Conservation (phyloP, 2,797 vertebrate species). For the Sebastes iracundus region DNA sequence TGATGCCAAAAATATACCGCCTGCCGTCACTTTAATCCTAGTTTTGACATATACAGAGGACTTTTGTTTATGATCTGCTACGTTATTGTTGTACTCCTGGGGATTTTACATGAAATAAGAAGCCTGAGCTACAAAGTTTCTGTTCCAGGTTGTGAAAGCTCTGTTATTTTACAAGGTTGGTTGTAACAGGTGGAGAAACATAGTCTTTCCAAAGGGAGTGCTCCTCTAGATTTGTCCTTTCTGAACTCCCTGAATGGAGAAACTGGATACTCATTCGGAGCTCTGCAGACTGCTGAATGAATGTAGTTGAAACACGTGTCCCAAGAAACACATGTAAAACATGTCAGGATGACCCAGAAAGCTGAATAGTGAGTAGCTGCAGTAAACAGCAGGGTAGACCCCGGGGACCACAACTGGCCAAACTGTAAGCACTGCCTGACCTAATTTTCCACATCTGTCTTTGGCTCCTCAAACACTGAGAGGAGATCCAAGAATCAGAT, state of each 20-base stretch:
- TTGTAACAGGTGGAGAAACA: constrained; percentile 47
- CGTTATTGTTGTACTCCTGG: not conserved
- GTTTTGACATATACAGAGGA: not conserved
- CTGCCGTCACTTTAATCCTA: not conserved
- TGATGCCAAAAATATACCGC: too few species aligned
- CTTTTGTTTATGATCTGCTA: not conserved
- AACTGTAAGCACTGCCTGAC: constrained; percentile 33
- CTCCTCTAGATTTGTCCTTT: constrained; percentile 24
- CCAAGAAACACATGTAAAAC: constrained; percentile 43
- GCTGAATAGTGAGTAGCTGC: constrained; percentile 21
- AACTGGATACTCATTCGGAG: constrained; percentile 13
- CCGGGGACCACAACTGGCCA: constrained; percentile 28
- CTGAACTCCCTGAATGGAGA: constrained; percentile 54
- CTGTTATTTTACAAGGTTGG: not conserved
- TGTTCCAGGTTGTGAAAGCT: not conserved
- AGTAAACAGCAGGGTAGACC: constrained; percentile 48
- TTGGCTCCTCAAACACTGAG: constrained; percentile 5
- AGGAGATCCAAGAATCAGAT: constrained; percentile 6
- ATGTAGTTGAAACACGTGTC: constrained; percentile 1
- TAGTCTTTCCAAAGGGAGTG: constrained; percentile 26
- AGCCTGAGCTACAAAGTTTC: not conserved
- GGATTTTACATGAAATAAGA: not conserved
- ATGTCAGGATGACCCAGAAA: constrained; percentile 65
- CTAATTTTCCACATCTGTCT: constrained; percentile 61
- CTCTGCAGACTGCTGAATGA: constrained; percentile 17